Conservation (phyloP, 2,113 vertebrate species). For the Vombatus ursinus region DNA sequence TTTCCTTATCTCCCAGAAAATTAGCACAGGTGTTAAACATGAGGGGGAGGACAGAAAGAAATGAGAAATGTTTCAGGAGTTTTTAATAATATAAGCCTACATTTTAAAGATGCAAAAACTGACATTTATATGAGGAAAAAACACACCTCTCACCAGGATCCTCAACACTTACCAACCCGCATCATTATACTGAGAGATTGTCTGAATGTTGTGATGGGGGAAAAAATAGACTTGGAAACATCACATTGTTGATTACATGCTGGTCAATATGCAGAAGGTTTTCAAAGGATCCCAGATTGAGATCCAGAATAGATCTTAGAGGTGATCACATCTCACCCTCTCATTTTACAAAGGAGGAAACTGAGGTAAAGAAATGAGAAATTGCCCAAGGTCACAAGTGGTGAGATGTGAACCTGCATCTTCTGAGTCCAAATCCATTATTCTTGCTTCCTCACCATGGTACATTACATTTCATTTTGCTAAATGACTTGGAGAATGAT, state of each 20-base stretch:
- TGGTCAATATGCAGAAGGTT: background rate
- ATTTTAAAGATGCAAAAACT: slow-evolving; percentile 50
- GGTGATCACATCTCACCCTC: background rate
- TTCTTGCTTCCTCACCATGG: too few relatives aligned
- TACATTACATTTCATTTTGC: background rate
- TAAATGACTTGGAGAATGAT: background rate
- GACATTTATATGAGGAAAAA: slow-evolving; percentile 36
- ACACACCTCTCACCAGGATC: slow-evolving; percentile 11
- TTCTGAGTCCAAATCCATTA: too few relatives aligned
- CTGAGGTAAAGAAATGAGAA: background rate
- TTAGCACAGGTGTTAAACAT: slow-evolving; percentile 66
- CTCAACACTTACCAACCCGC: background rate
- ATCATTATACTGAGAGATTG: slow-evolving; percentile 27
- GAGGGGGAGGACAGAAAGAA: slow-evolving; percentile 27
- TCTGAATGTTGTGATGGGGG: background rate
- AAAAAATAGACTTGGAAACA: slow-evolving; percentile 12
- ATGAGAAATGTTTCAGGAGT: slow-evolving; percentile 34
- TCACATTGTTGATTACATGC: background rate
- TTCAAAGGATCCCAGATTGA: background rate
- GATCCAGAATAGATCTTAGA: background rate
- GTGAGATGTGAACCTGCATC: too few relatives aligned
- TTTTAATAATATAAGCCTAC: slow-evolving; percentile 54
- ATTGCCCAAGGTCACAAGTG: background rate
- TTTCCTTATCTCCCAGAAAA: slow-evolving; percentile 45
- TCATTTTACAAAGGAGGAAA: background rate